Evolutionary conservation across 2,113 vertebrate genomes (phyloP).

Genomic region (Puffinus mauretanicus): DNA sequence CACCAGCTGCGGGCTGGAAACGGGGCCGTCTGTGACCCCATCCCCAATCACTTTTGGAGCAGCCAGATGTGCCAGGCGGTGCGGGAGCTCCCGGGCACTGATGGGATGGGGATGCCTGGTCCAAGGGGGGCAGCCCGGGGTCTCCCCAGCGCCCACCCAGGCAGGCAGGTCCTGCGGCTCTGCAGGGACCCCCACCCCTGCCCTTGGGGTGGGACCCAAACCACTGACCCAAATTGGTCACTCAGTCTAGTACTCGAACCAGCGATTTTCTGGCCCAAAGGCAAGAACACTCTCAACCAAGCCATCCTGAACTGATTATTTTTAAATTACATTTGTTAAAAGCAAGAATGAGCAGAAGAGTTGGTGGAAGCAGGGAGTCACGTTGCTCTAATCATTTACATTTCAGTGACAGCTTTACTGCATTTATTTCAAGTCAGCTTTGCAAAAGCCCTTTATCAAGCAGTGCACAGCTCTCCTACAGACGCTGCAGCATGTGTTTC

Average conservation of each 20-base stretch:
- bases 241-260: not conserved
- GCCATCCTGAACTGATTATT: not conserved
- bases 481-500: not conserved
- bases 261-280: not conserved
- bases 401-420: conserved; percentile 30
- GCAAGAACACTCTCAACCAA: not conserved
- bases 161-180: not conserved
- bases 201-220: not conserved
- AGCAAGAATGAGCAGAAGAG: conserved; percentile 9
- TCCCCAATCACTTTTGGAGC: not conserved
- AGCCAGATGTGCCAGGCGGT: not conserved
- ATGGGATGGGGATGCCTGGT: not conserved
- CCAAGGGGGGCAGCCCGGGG: not conserved
- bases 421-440: conserved; percentile 30
- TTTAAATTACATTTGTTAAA: not conserved
- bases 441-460: conserved; percentile 1
- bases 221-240: not conserved
- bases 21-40: no score
- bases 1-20: not conserved
- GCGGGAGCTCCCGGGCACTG: not conserved
- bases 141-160: no score
- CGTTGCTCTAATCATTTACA: not conserved
- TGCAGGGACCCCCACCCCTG: not conserved
- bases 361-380: not conserved
- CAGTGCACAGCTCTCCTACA: not conserved